phyloP scores from a whole-genome alignment of 2,113 vertebrate genomes.

The Thomomys bottae region DNA sequence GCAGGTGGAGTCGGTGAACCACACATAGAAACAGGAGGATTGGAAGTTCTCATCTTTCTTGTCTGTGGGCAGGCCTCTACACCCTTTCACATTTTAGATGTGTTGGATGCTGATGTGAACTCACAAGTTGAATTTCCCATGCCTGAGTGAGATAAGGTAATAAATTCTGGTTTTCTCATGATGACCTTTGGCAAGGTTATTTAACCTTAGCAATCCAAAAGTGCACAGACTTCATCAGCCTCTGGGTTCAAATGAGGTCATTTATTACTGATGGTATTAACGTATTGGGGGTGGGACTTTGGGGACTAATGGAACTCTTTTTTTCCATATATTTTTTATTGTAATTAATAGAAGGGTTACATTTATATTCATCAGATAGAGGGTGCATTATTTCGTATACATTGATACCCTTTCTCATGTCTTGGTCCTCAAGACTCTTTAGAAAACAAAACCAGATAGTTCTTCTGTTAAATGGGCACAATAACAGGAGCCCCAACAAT shows the following conservation, averaged over 20 bases:
- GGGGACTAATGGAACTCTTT: conserved; percentile 49
- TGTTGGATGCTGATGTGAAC: neutral
- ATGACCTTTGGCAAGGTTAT: conserved; percentile 46
- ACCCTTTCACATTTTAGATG: neutral
- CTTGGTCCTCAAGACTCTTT: no score
- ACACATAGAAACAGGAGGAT: neutral
- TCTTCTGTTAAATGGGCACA: conserved; percentile 66
- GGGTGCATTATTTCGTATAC: no score
- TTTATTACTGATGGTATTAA: conserved; percentile 53
- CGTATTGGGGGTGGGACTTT: conserved; percentile 56
- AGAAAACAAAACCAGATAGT: conserved; percentile 56
- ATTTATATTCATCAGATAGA: no score
- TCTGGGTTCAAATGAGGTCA: conserved; percentile 13
- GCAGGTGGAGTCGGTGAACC: neutral
- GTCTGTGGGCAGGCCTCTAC: neutral
- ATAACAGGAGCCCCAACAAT: conserved; percentile 48
- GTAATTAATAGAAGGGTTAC: no score
- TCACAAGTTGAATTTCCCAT: neutral
- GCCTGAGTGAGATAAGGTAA: conserved; percentile 28
- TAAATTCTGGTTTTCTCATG: conserved; percentile 21
- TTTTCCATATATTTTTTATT: no score
- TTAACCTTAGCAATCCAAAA: conserved; percentile 49
- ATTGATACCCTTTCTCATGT: no score
- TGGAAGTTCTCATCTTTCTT: neutral
- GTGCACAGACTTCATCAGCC: conserved; percentile 44